A percentile compares a stretch with the other conserved stretches of the same genome.
These are phyloP conservation scores for Xiphophorus hellerii DNA, from an alignment of 2,113 vertebrate genomes.

Conservation along the genomic window DNA sequence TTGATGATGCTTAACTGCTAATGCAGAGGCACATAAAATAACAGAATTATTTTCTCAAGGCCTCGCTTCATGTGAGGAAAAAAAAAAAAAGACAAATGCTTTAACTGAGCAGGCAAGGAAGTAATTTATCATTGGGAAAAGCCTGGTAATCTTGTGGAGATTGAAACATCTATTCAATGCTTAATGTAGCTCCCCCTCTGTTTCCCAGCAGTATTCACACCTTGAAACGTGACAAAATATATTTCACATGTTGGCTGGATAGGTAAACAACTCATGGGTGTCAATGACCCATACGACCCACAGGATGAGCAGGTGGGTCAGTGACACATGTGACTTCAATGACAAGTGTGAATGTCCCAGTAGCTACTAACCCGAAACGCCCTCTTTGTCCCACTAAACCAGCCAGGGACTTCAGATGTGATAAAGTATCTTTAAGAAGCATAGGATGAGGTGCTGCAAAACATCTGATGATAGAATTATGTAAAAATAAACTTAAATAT, in stretches of 20 bases:
- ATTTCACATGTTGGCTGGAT: background rate
- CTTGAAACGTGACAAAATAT: background rate
- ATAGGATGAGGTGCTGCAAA: background rate
- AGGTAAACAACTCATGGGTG: constrained; percentile 1
- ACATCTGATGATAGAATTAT: background rate
- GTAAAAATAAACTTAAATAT: background rate
- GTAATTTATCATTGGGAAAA: background rate
- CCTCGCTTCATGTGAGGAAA: too few species aligned
- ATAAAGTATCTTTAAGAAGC: background rate
- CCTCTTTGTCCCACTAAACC: background rate
- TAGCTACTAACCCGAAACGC: background rate
- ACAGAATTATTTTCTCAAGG: too few species aligned
- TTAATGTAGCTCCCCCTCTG: background rate
- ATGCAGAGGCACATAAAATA: too few species aligned
- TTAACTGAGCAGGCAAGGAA: too few species aligned
- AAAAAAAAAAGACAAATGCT: too few species aligned
- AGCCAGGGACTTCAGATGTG: background rate
- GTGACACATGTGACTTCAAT: background rate
- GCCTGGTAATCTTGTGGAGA: background rate
- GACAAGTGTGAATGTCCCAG: background rate
- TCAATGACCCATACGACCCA: background rate
- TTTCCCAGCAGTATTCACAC: background rate
- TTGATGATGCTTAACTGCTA: too few species aligned
- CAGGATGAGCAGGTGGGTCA: background rate
- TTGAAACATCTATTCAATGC: background rate